These are phyloP conservation scores for Brassicogethes aeneus DNA, from an alignment of 2,888 invertebrate genomes.

Conservation along the genomic window DNA sequence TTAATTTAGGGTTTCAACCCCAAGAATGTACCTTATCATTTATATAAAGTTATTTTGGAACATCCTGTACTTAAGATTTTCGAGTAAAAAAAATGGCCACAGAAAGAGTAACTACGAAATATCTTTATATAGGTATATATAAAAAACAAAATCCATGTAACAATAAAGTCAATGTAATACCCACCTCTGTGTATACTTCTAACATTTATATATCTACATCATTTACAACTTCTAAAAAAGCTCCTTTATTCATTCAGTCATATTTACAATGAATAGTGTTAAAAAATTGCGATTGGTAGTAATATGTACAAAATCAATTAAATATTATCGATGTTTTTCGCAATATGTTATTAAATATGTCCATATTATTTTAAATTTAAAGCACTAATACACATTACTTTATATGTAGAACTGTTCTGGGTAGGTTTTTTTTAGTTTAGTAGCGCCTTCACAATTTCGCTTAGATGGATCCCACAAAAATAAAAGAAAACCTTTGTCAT, in stretches of 20 bases:
- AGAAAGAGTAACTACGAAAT: too few relatives aligned
- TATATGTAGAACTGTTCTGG: not conserved
- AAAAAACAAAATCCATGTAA: constrained; percentile 21
- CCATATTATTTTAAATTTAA: not conserved
- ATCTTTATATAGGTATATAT: constrained; percentile 8
- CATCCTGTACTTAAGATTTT: too few relatives aligned
- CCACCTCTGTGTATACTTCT: constrained; percentile 24
- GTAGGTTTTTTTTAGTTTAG: too few relatives aligned
- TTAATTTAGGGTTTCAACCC: too few relatives aligned
- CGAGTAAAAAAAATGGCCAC: too few relatives aligned
- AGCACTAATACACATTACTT: constrained; percentile 2
- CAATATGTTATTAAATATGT: constrained; percentile 5
- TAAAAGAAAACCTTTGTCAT: too few relatives aligned
- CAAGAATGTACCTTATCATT: too few relatives aligned
- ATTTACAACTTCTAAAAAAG: constrained; percentile 29
- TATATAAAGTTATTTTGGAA: too few relatives aligned
- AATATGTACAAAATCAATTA: constrained; percentile 14
- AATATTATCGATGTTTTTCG: constrained; percentile 10
- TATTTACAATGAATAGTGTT: constrained; percentile 20
- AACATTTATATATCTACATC: constrained; percentile 22
- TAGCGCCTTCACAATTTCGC: too few relatives aligned
- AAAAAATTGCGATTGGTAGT: constrained; percentile 9
- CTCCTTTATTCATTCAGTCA: constrained; percentile 26
- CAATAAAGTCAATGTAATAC: constrained; percentile 27
- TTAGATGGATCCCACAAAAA: too few relatives aligned